Evolutionary conservation across 1,140 invertebrate genomes (phyloP).

Genomic region (Cylas formicarius): DNA sequence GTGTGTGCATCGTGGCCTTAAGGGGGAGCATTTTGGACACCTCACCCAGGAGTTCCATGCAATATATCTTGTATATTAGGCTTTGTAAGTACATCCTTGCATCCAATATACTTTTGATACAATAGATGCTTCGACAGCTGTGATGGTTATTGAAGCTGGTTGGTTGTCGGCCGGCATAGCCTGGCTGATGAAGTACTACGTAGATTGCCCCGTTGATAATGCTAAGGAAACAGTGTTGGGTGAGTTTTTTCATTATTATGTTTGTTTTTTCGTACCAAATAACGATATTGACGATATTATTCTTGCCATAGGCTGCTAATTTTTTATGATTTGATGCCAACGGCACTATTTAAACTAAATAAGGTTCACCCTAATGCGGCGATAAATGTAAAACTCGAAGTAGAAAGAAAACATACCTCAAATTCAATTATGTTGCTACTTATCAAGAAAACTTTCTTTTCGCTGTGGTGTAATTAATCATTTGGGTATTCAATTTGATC

Average conservation of each 20-base stretch:
- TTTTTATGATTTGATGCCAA: too few relatives aligned
- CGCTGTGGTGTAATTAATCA: too few relatives aligned
- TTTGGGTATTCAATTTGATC: too few relatives aligned
- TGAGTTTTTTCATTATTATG: conserved; percentile 44
- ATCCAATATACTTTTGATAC: neutral
- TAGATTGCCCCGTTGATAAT: conserved; percentile 58
- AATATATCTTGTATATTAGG: conserved; percentile 75
- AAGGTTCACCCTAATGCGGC: neutral
- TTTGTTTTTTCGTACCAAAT: too few relatives aligned
- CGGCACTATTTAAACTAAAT: too few relatives aligned
- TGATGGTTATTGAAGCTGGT: conserved; percentile 67
- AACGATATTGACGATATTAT: too few relatives aligned
- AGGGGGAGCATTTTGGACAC: conserved; percentile 77
- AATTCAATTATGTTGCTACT: too few relatives aligned
- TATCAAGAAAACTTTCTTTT: too few relatives aligned
- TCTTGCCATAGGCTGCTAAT: too few relatives aligned
- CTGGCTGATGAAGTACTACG: conserved; percentile 66
- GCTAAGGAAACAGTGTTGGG: conserved; percentile 72
- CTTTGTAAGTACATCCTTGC: conserved; percentile 50
- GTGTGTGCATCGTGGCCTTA: conserved; percentile 68
- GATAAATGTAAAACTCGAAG: too few relatives aligned
- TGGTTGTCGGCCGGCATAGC: conserved; percentile 70
- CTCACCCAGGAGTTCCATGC: conserved; percentile 64
- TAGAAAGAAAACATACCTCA: too few relatives aligned
- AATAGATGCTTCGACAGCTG: conserved; percentile 48